Percentiles rank a stretch among this genome's conserved stretches.
Evolutionary conservation across 2,113 vertebrate species (phyloP).

Genomic region (Macquaria ambigua): DNA sequence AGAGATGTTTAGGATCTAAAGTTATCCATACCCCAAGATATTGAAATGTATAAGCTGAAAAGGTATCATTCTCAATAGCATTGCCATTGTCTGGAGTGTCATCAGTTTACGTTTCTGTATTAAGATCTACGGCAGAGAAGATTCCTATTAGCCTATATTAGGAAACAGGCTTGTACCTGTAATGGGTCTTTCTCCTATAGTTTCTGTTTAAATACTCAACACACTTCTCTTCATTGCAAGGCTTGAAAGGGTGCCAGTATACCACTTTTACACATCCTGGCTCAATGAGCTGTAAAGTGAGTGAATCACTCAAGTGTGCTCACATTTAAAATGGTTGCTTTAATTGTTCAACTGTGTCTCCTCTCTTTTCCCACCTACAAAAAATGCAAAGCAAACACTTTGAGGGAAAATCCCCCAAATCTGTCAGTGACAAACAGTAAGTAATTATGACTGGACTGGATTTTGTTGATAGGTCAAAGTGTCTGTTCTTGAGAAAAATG

Average conservation of each 20-base stretch:
- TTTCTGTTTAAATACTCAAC: neutral
- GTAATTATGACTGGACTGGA: neutral
- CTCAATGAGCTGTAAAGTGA: constrained; percentile 6
- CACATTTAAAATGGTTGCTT: neutral
- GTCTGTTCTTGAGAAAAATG: constrained; percentile 5
- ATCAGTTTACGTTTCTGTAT: neutral
- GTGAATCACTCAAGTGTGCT: neutral
- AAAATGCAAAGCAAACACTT: neutral
- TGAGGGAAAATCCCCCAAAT: neutral
- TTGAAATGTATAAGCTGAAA: no score
- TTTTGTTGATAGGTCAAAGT: constrained; percentile 2
- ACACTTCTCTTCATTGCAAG: neutral
- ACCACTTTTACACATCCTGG: neutral
- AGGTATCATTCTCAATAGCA: neutral
- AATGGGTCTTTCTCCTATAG: neutral
- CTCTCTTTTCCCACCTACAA: neutral
- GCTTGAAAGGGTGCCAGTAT: neutral
- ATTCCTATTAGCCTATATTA: neutral
- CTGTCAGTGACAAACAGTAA: neutral
- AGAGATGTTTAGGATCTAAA: neutral
- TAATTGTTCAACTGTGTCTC: neutral
- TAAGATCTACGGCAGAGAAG: neutral
- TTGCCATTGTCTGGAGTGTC: neutral
- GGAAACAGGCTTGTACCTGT: neutral
- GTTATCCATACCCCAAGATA: neutral